A percentile compares a stretch with the other conserved stretches of the same genome.
These are phyloP conservation scores for Avahi laniger DNA, from an alignment of 2,797 vertebrate genomes.

Conservation along the genomic window DNA sequence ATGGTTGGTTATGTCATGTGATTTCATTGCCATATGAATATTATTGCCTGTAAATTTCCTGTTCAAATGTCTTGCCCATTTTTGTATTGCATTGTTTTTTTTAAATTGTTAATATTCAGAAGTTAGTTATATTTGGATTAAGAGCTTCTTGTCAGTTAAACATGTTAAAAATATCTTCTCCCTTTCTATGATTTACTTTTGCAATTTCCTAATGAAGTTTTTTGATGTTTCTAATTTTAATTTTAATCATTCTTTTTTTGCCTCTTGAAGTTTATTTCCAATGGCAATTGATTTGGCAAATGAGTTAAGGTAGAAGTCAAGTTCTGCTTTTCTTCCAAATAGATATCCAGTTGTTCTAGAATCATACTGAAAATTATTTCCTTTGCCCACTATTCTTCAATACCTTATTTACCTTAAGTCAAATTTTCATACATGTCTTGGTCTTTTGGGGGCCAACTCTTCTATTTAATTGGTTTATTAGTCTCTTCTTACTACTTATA, in stretches of 20 bases:
- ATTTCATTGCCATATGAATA: neutral
- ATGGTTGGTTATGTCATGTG: neutral
- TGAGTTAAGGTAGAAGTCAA: neutral
- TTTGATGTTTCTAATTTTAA: constrained; percentile 27
- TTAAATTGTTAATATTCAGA: neutral
- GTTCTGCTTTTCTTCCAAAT: neutral
- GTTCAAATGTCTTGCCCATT: neutral
- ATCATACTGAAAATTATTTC: neutral
- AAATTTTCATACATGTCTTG: neutral
- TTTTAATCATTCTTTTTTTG: neutral
- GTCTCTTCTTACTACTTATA: neutral
- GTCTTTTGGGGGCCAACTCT: neutral
- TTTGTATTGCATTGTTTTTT: neutral
- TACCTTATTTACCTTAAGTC: neutral
- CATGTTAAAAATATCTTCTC: neutral
- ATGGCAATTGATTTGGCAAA: neutral
- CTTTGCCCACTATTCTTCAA: neutral
- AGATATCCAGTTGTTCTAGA: neutral
- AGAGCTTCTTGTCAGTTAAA: neutral
- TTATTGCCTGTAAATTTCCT: neutral
- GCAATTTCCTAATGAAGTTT: neutral
- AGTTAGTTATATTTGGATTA: neutral
- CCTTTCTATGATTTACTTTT: neutral
- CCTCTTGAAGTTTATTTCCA: neutral
- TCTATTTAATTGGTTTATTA: neutral